Base-by-base conservation (phyloP, 2,888 invertebrate genomes). In the Epsilonema sp. region DNA sequence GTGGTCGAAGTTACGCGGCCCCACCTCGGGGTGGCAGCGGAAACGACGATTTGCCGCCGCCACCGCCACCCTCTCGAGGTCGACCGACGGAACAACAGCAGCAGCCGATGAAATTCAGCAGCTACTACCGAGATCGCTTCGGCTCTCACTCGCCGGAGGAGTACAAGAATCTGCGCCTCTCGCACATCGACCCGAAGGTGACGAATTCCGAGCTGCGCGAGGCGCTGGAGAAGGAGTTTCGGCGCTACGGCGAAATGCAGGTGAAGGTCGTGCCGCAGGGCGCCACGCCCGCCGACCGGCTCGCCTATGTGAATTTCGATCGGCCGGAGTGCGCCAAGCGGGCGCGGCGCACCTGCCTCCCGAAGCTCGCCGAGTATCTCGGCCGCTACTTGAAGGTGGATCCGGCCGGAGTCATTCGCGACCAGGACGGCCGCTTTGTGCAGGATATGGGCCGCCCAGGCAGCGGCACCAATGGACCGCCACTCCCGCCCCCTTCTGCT, bases 291-390 rank as follows among this genome's bases (percentile, higher is more conserved):
- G 56, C 60, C 36, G 58, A 60, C 24, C 58, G 60, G 0, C 48
- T 63, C 21, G 63, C 62, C 20, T 63, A 63, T 44, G 60, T 63
- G 2, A 63, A 63, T 49, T 63, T 64, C 47, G 56, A 57, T 40
- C 50, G 52, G 16, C 44, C 50, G 3, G 59, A 59, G 2, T 55
- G 53, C 26, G 62, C 62, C 4, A 55, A 60, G 3, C 13, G 19
- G 22, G 45, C 31, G 26, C 39, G 45, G 8, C 24, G 26, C 11
- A 19, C 8, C 2, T 40, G 21, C 21, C 8, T n/a, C 11, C 8
- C 3, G 16, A 13, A 24, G 3, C 31, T 45, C 26, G 19, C 19
- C 3, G 26, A 20, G 8, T 2, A 19, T 21, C 53, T 62, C 3
- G 62, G 62, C 16, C 51, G 51, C 5, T 45, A 47, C 2, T 52